Percentiles rank a stretch among this genome's conserved stretches.
phyloP scores from a whole-genome alignment of 2,113 vertebrate genomes.

The Macaca fascicularis region T2T-MFA8v1.1 NC_088391.1:12646001-12646500 shows the following conservation, averaged over 20 bases:
- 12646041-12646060: neutral
- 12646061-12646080: neutral
- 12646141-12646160: neutral
- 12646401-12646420: neutral
- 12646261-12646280: neutral
- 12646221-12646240: neutral
- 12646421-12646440: neutral
- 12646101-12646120: neutral
- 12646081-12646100: neutral
- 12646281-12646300: neutral
- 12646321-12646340: neutral
- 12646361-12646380: neutral
- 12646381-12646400: neutral
- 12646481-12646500: constrained; percentile 12
- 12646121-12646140: neutral
- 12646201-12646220: neutral
- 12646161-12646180: neutral
- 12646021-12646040: neutral
- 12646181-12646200: neutral
- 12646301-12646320: neutral
- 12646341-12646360: neutral
- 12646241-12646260: neutral
- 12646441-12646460: neutral
- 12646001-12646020: neutral
- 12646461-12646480: neutral